These are phyloP conservation scores for Trichechus manatus DNA, from an alignment of 2,113 vertebrate species.

Conservation along the genomic window DNA sequence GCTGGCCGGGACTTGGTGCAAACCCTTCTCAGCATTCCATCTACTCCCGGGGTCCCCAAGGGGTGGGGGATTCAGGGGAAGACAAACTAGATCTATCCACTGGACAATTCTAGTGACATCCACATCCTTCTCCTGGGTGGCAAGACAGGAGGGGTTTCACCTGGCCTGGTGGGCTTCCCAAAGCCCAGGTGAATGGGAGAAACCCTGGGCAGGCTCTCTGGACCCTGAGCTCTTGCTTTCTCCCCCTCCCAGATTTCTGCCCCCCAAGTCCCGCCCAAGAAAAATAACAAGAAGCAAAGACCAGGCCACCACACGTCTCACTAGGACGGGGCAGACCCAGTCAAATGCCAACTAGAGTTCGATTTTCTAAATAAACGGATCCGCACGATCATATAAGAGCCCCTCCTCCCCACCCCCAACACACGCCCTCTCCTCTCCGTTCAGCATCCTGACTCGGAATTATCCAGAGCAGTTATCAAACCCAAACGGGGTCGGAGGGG, in stretches of 20 bases:
- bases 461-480: background rate
- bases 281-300: background rate
- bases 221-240: background rate
- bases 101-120: conserved; percentile 79
- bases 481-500: background rate
- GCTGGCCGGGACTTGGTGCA: background rate
- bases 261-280: background rate
- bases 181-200: background rate
- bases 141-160: conserved; percentile 70
- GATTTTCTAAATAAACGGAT: background rate
- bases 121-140: conserved; percentile 73
- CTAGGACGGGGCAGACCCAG: conserved; percentile 10
- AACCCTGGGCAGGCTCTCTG: background rate
- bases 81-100: conserved; percentile 12
- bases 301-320: conserved; percentile 42
- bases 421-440: background rate
- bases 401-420: background rate
- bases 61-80: background rate
- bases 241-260: background rate
- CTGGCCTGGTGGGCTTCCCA: conserved; percentile 49
- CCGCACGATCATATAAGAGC: background rate
- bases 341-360: conserved; percentile 14
- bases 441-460: background rate
- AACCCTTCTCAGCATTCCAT: background rate
- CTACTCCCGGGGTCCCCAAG: background rate